Conservation (phyloP, 1,140 invertebrate species). For the Tetragonula clypearis region DNA sequence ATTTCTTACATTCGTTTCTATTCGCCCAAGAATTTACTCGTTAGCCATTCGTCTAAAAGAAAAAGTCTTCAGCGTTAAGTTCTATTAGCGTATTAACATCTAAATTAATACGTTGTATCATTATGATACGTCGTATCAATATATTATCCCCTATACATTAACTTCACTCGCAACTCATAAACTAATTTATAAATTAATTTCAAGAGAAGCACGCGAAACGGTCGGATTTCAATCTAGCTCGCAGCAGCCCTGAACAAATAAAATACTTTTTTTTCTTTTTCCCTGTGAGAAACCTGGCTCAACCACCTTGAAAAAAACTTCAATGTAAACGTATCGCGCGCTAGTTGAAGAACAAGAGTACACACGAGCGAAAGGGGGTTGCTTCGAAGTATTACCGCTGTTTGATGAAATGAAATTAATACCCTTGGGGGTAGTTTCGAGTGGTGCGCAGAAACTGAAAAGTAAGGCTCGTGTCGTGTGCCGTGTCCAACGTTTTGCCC, state of each 20-base stretch:
- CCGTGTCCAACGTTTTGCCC: constrained; percentile 30
- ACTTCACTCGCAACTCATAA: too few relatives aligned
- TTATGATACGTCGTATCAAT: too few relatives aligned
- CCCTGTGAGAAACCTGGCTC: not conserved
- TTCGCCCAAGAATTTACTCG: not conserved
- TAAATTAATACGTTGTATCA: too few relatives aligned
- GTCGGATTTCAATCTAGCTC: not conserved
- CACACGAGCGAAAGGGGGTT: constrained; percentile 49
- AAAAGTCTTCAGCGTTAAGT: not conserved
- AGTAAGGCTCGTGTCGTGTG: constrained; percentile 61
- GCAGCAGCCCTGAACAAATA: not conserved
- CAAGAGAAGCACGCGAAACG: not conserved
- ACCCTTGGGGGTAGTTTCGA: constrained; percentile 64
- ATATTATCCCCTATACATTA: not conserved
- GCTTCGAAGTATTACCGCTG: constrained; percentile 27
- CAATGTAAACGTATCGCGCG: not conserved
- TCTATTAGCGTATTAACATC: not conserved
- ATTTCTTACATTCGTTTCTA: not conserved
- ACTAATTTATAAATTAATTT: not conserved
- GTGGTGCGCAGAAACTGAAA: constrained; percentile 49
- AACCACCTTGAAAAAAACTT: not conserved
- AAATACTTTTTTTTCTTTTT: not conserved
- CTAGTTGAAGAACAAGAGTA: constrained; percentile 15
- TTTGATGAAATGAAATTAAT: constrained; percentile 74
- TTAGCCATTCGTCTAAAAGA: too few relatives aligned